Percentiles rank a stretch among this genome's conserved stretches.
These are phyloP conservation scores for Antheraea assamensis DNA, from an alignment of 2,888 invertebrate species.

Conservation along the genomic window DNA sequence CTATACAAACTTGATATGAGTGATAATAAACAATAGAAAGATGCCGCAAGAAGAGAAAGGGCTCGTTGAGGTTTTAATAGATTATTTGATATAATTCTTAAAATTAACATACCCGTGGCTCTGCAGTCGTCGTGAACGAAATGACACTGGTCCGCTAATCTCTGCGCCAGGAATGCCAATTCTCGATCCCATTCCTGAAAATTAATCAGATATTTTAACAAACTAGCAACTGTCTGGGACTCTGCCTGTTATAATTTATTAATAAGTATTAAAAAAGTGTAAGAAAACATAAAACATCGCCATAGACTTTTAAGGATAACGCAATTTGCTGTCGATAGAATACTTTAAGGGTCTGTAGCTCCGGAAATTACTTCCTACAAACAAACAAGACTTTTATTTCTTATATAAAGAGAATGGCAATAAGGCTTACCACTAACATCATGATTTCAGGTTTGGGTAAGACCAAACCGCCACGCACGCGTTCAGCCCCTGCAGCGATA, in stretches of 20 bases:
- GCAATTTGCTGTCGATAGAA: too few relatives aligned
- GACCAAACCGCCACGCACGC: conserved; percentile 58
- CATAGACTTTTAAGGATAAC: too few relatives aligned
- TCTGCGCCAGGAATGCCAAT: conserved; percentile 63
- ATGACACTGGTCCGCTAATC: conserved; percentile 69
- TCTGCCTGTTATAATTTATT: too few relatives aligned
- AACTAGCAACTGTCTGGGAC: too few relatives aligned
- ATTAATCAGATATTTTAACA: background rate
- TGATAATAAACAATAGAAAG: background rate
- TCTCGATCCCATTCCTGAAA: conserved; percentile 70
- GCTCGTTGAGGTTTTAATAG: background rate
- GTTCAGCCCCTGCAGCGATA: conserved; percentile 62
- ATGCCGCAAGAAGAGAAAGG: background rate
- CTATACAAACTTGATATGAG: background rate
- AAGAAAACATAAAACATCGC: too few relatives aligned
- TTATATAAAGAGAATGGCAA: background rate
- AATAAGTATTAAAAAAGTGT: too few relatives aligned
- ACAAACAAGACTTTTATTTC: too few relatives aligned
- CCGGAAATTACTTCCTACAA: too few relatives aligned
- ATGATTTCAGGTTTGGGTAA: conserved; percentile 65
- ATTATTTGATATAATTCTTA: too few relatives aligned
- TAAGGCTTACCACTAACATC: conserved; percentile 71
- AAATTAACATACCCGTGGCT: conserved; percentile 57
- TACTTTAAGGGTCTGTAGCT: too few relatives aligned
- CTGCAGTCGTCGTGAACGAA: conserved; percentile 73